Percentiles rank a stretch among this genome's conserved stretches.
phyloP scores from a whole-genome alignment of 2,113 vertebrate genomes.

The Amazona vittata region DNA sequence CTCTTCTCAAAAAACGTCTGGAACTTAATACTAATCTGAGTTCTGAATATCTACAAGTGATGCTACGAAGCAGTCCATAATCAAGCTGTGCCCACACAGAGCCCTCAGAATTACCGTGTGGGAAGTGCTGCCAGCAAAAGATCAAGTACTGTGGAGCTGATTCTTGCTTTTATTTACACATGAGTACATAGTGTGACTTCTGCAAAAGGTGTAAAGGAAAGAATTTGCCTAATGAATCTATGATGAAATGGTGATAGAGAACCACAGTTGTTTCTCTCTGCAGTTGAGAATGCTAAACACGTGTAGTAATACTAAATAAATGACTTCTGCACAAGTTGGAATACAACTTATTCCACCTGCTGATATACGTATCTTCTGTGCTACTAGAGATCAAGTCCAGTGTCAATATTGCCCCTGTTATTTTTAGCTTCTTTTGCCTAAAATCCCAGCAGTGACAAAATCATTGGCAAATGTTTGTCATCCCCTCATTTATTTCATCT shows the following conservation, averaged over 20 bases:
- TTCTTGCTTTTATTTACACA: constrained; percentile 51
- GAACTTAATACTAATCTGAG: background rate
- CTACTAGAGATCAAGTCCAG: background rate
- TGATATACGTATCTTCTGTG: background rate
- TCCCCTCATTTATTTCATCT: background rate
- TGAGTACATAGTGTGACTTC: background rate
- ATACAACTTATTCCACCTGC: background rate
- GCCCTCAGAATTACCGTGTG: background rate
- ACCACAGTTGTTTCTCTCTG: background rate
- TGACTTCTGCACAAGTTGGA: background rate
- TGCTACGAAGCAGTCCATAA: background rate
- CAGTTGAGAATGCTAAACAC: background rate
- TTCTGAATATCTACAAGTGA: constrained; percentile 5
- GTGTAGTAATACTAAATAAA: background rate
- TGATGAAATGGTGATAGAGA: background rate
- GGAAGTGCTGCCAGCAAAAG: constrained; percentile 48
- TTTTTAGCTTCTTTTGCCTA: background rate
- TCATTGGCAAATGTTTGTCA: background rate
- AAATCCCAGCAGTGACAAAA: background rate
- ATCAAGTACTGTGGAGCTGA: background rate
- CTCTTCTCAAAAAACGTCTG: background rate
- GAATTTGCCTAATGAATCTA: background rate
- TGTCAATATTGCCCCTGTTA: rapidly evolving
- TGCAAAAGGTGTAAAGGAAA: constrained; percentile 15
- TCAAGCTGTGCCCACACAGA: constrained; percentile 45